Base-by-base conservation (phyloP, 2,888 invertebrate genomes). In the Eustalomyia histrio region DNA sequence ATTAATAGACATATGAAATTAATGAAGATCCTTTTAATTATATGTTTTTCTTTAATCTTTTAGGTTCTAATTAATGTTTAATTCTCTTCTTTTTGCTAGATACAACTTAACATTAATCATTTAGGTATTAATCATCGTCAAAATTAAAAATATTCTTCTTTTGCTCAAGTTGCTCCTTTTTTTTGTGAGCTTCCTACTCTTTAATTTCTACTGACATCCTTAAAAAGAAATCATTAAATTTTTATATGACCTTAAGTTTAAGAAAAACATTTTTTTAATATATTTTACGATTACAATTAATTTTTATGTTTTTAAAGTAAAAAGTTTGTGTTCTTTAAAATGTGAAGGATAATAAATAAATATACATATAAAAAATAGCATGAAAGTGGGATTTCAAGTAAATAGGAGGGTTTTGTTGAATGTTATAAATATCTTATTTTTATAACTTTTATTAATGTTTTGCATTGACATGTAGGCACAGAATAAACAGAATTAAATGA, bases 221-320 rank as follows among this genome's bases (percentile, higher is more conserved):
- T 63, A 50, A 47, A n/a, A n/a, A 47, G 1, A 47, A 47, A n/a
- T 29, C 43, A 47, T 47, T 47, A 47, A 14, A 47, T 47, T 1
- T 47, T 47, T 47, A 47, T 47, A 47, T n/a, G 43, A 47, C 43
- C 43, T 47, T 47, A 5, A 5, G 43, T 47, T 14, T n/a, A 47
- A 47, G 43, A 47, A 43, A 14, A 43, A 43, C 7, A 57, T 16
- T 61, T 35, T 67, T 58, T 52, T n/a, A 60, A 67, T 67, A 50
- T 17, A 63, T 76, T 76, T 73, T 76, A 76, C 63, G 76, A 80
- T 58, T 76, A 69, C 64, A 76, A 76, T 65, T 80, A 80, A 80
- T 80, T 76, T 80, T 80, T 73, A 75, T 80, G 50, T 55, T 53
- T 21, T 58, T 75, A 52, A 16, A 43, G 33, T 61, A 53, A 67